Evolutionary conservation across 2,888 invertebrate species (phyloP).

Genomic region (Eubasilissa splendida): DNA sequence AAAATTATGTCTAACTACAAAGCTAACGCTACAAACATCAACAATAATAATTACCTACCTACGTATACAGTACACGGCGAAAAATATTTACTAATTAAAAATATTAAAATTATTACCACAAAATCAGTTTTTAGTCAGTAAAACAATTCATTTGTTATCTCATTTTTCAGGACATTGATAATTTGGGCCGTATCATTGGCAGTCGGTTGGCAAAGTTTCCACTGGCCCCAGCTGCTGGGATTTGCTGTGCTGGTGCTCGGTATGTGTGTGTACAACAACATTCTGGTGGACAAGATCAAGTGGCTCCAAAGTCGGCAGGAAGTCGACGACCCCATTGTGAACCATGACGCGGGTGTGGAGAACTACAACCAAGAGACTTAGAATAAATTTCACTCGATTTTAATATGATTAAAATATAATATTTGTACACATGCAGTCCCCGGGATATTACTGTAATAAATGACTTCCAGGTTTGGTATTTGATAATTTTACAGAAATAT

Average conservation of each 20-base stretch:
- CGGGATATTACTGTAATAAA: no score
- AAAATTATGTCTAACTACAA: no score
- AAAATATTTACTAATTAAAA: no score
- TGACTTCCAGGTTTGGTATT: no score
- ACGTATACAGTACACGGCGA: no score
- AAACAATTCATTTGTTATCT: background rate
- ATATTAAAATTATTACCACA: no score
- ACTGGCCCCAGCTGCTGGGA: slow-evolving; percentile 85
- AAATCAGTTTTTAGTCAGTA: no score
- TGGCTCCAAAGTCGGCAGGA: slow-evolving; percentile 10
- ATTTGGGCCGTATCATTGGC: slow-evolving; percentile 89
- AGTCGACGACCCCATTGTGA: slow-evolving; percentile 45
- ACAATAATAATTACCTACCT: no score
- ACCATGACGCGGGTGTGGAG: slow-evolving; percentile 41
- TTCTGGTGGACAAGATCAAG: slow-evolving; percentile 62
- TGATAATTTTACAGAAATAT: no score
- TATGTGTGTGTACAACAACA: slow-evolving; percentile 87
- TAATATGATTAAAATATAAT: no score
- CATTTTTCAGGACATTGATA: slow-evolving; percentile 80
- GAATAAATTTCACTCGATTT: background rate
- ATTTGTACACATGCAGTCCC: no score
- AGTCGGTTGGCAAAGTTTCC: slow-evolving; percentile 85
- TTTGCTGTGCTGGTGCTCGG: slow-evolving; percentile 84
- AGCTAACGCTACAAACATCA: no score
- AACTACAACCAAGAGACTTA: slow-evolving; percentile 36